Evolutionary conservation across 1,140 invertebrate species (phyloP).

Genomic region (Drosophila aff.): DNA sequence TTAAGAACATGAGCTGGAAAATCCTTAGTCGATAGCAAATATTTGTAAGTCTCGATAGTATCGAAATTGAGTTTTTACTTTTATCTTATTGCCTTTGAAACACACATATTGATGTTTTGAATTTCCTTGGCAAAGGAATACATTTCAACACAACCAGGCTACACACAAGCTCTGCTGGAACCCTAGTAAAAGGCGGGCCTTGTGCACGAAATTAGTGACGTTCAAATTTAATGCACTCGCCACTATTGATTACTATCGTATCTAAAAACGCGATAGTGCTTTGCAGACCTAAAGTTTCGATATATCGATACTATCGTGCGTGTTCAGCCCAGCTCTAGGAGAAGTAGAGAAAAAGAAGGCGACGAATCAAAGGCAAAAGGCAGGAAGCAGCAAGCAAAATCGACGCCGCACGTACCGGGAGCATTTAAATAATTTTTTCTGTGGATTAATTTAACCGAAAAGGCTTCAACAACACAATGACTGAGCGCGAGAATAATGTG

Average conservation of each 20-base stretch:
- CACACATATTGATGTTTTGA: not conserved
- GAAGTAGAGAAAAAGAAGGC: constrained; percentile 82
- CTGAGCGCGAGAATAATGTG: constrained; percentile 97
- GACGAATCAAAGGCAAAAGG: constrained; percentile 64
- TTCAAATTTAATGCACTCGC: not conserved
- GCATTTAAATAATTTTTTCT: constrained; percentile 83
- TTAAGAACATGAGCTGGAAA: no score
- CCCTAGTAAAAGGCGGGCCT: not conserved
- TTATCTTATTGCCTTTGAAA: not conserved
- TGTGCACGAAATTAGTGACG: not conserved
- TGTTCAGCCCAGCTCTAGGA: constrained; percentile 13
- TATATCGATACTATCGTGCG: not conserved
- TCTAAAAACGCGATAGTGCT: not conserved
- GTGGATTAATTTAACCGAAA: constrained; percentile 81
- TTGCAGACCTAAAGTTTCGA: not conserved
- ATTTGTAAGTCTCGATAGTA: not conserved
- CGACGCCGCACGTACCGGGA: constrained; percentile 82
- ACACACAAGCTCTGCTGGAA: not conserved
- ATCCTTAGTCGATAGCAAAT: not conserved
- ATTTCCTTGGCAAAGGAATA: not conserved
- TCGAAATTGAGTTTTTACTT: not conserved
- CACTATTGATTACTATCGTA: not conserved
- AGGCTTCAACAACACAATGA: constrained; percentile 88
- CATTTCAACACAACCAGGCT: not conserved
- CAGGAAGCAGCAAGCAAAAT: constrained; percentile 67